Conservation (phyloP, 2,797 vertebrate species). For the Scomberomorus guttatus region DNA sequence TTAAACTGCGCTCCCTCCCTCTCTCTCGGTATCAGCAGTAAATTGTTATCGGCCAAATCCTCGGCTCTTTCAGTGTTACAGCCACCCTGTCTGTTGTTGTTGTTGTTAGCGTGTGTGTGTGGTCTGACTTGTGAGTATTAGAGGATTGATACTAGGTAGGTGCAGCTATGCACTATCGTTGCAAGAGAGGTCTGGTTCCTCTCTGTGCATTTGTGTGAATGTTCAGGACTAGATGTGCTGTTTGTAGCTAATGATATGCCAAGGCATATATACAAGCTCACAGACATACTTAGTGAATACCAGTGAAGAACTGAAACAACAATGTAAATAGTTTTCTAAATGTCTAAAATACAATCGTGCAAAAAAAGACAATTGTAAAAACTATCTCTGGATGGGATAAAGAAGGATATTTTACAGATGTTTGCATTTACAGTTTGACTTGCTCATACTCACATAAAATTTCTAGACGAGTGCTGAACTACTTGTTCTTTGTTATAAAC, state of each 20-base stretch:
- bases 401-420: background rate
- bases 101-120: background rate
- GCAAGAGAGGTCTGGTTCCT: background rate
- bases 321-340: too few species aligned
- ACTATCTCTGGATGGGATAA: background rate
- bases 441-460: background rate
- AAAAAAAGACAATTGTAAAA: background rate
- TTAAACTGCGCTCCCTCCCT: constrained; percentile 17
- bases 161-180: background rate
- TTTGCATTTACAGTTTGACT: background rate
- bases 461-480: background rate
- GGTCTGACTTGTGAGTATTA: background rate
- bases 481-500: background rate
- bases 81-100: constrained; percentile 13
- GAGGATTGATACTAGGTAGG: background rate
- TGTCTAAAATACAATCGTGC: background rate
- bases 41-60: constrained; percentile 37
- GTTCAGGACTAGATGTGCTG: background rate
- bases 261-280: background rate
- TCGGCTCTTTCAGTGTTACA: constrained; percentile 25
- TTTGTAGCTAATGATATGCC: background rate
- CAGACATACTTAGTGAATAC: background rate
- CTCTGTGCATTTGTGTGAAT: background rate
- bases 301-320: background rate
- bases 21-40: constrained; percentile 37